Percentiles rank a stretch among this genome's conserved stretches.
Evolutionary conservation across 2,797 vertebrate genomes (phyloP).

Genomic region (Poeciliopsis turneri): DNA sequence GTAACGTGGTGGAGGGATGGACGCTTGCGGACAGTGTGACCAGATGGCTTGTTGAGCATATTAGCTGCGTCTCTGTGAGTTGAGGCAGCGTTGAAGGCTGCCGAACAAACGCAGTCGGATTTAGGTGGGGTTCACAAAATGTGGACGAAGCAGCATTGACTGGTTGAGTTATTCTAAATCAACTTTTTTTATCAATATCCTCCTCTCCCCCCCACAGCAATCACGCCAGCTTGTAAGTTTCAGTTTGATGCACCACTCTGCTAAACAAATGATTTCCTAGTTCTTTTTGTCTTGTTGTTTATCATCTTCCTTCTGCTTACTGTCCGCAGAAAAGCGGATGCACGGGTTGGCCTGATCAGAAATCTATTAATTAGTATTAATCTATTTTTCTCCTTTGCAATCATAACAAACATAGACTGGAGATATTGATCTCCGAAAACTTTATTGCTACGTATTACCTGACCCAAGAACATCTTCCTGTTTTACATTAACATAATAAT

Average conservation of each 20-base stretch:
- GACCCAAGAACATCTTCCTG: neutral
- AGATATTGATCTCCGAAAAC: neutral
- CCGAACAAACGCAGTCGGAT: neutral
- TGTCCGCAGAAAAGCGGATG: neutral
- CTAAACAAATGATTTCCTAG: neutral
- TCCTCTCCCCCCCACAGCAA: neutral
- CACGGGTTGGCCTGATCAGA: neutral
- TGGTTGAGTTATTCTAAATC: neutral
- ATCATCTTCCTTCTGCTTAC: neutral
- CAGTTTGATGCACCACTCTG: neutral
- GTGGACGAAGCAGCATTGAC: neutral
- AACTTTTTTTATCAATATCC: neutral
- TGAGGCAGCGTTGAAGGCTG: neutral
- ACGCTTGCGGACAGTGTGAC: conserved; percentile 28
- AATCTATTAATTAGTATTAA: neutral
- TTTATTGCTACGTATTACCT: neutral
- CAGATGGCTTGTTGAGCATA: conserved; percentile 42
- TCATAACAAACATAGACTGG: neutral
- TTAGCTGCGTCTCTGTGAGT: conserved; percentile 14
- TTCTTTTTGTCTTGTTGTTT: neutral
- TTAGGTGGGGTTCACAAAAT: neutral
- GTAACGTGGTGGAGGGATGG: conserved; percentile 16
- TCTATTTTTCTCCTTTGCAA: neutral
- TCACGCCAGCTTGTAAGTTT: neutral
- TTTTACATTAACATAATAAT: neutral